Conservation (phyloP, 2,113 vertebrate species). For the Apeltes quadracus region DNA sequence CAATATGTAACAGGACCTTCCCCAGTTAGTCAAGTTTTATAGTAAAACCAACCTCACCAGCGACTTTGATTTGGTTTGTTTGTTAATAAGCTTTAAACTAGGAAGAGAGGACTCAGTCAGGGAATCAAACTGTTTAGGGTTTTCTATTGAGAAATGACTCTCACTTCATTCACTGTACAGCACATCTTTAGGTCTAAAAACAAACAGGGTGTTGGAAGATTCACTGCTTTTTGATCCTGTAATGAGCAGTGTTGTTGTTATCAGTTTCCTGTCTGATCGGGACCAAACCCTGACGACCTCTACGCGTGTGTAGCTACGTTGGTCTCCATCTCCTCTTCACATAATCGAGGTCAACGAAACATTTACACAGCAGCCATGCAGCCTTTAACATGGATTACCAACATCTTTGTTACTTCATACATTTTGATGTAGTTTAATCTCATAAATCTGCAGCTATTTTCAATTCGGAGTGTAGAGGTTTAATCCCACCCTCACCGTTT, state of each 20-base stretch:
- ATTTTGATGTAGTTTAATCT: constrained; percentile 67
- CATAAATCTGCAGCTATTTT: constrained; percentile 65
- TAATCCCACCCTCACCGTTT: constrained; percentile 53
- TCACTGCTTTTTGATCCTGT: not conserved
- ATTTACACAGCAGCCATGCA: constrained; percentile 28
- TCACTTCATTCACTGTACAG: not conserved
- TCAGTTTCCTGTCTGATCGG: not conserved
- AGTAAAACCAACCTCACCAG: not conserved
- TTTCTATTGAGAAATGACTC: not conserved
- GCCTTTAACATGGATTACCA: constrained; percentile 52
- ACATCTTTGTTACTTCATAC: constrained; percentile 61
- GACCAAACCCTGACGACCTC: not conserved
- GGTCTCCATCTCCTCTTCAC: constrained; percentile 21
- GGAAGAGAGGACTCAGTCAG: not conserved
- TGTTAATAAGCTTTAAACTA: not conserved
- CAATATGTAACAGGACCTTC: not conserved
- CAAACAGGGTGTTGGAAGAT: not conserved
- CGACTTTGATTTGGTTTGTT: not conserved
- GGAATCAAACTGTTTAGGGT: not conserved
- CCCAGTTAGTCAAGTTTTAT: not conserved
- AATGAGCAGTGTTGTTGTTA: not conserved
- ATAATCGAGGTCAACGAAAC: constrained; percentile 12
- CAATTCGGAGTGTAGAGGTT: constrained; percentile 42
- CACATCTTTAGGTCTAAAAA: not conserved
- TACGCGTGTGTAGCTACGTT: not conserved